These are phyloP conservation scores for Ceuthmochares aereus DNA, from an alignment of 2,113 vertebrate species.

Conservation along the genomic window DNA sequence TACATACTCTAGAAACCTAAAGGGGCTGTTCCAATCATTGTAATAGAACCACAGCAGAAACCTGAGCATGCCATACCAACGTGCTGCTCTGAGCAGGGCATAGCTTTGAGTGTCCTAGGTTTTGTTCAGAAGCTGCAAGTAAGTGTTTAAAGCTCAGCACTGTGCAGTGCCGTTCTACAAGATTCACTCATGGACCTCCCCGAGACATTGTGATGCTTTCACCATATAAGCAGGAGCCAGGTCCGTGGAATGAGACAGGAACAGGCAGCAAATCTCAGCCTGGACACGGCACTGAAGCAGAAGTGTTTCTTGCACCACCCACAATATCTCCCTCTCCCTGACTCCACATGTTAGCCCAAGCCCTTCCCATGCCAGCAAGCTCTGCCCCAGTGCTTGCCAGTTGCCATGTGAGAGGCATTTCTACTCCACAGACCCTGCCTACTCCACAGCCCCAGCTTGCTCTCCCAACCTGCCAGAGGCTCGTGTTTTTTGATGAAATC, in stretches of 20 bases:
- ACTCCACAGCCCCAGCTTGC: background rate
- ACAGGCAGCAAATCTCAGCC: background rate
- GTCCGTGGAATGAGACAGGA: fast-evolving
- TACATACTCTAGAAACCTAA: background rate
- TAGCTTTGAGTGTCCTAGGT: background rate
- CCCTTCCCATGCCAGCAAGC: fast-evolving
- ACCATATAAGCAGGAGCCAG: background rate
- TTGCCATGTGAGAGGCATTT: fast-evolving
- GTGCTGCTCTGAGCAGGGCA: background rate
- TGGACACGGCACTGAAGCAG: background rate
- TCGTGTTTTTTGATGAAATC: background rate
- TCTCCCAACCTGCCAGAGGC: background rate
- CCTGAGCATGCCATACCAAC: background rate
- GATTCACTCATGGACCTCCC: background rate
- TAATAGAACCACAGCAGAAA: background rate
- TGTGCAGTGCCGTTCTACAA: background rate
- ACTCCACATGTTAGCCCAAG: fast-evolving
- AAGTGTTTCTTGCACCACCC: background rate
- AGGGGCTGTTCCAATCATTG: fast-evolving
- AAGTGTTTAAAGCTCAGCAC: background rate
- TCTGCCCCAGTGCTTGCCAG: background rate
- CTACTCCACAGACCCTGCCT: background rate
- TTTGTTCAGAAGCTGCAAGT: background rate
- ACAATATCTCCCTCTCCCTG: background rate
- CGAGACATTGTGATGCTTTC: background rate